phyloP scores from a whole-genome alignment of 2,888 invertebrate species.

The Achlya flavicornis region DNA sequence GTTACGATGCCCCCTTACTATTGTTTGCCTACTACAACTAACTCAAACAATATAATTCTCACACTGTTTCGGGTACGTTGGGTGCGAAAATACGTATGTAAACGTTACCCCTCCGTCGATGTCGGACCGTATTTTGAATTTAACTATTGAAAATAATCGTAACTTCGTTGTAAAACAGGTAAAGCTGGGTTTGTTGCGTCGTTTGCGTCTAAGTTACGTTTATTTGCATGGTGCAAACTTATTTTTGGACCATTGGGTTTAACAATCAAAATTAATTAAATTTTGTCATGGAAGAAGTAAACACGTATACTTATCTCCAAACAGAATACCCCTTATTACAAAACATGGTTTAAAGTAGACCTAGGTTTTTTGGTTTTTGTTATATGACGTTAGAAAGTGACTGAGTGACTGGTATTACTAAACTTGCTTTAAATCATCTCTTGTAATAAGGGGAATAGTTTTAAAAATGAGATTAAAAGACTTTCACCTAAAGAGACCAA shows the following conservation, averaged over 20 bases:
- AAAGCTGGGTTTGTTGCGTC: slow-evolving; percentile 23
- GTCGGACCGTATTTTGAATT: slow-evolving; percentile 30
- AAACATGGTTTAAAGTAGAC: no score
- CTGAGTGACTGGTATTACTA: no score
- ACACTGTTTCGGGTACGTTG: slow-evolving; percentile 45
- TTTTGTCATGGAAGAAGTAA: slow-evolving; percentile 18
- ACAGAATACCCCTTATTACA: slow-evolving; percentile 18
- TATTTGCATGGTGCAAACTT: slow-evolving; percentile 27
- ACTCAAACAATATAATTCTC: slow-evolving; percentile 59
- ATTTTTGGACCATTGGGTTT: slow-evolving; percentile 23
- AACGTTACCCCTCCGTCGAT: slow-evolving; percentile 40
- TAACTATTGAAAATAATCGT: slow-evolving; percentile 35
- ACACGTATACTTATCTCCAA: slow-evolving; percentile 21
- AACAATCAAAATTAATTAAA: slow-evolving; percentile 30
- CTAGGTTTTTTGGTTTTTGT: no score
- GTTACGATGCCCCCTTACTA: slow-evolving; percentile 46
- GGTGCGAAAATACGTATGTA: slow-evolving; percentile 44
- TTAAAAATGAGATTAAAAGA: no score
- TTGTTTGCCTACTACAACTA: slow-evolving; percentile 52
- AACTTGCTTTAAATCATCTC: no score
- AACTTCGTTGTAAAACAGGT: slow-evolving; percentile 22
- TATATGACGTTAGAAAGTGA: no score
- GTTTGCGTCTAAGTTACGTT: slow-evolving; percentile 27
- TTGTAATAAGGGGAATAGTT: no score
- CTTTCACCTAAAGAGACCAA: no score